Percentiles rank a stretch among this genome's conserved stretches.
Conservation (phyloP, 2,113 vertebrate genomes). For the Cavia porcellus region DNA sequence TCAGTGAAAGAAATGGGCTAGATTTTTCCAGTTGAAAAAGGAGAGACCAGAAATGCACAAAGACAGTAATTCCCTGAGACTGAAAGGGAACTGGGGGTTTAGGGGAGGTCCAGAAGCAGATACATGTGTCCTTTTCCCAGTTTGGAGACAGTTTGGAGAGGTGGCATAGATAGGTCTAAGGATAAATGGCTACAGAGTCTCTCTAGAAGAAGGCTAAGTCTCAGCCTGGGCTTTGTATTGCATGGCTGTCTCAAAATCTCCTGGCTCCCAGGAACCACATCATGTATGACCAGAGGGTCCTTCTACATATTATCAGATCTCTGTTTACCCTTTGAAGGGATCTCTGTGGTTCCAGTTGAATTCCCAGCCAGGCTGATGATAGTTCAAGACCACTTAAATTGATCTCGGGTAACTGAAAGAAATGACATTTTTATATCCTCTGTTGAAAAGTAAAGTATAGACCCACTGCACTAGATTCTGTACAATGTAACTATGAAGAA, state of each 20-base stretch:
- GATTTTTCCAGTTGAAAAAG: not conserved
- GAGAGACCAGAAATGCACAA: not conserved
- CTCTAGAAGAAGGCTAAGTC: not conserved
- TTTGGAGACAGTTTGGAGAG: not conserved
- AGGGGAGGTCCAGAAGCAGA: not conserved
- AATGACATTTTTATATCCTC: not conserved
- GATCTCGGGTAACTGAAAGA: constrained; percentile 16
- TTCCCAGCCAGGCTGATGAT: constrained; percentile 9
- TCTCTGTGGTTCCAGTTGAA: not conserved
- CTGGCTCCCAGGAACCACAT: not conserved
- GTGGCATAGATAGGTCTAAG: not conserved
- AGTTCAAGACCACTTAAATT: constrained; percentile 18
- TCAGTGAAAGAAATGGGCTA: not conserved
- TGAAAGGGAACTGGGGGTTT: not conserved
- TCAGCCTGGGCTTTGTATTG: not conserved
- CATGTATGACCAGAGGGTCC: not conserved
- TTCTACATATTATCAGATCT: not conserved
- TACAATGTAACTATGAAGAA: not conserved
- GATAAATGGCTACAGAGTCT: not conserved
- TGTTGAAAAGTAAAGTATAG: not conserved
- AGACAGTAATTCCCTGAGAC: not conserved
- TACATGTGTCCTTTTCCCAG: not conserved
- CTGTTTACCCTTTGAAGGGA: not conserved
- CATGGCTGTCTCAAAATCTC: not conserved
- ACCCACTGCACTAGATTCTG: not conserved